Evolutionary conservation across 2,113 vertebrate genomes (phyloP).

Genomic region (Lichenostomus cassidix): DNA sequence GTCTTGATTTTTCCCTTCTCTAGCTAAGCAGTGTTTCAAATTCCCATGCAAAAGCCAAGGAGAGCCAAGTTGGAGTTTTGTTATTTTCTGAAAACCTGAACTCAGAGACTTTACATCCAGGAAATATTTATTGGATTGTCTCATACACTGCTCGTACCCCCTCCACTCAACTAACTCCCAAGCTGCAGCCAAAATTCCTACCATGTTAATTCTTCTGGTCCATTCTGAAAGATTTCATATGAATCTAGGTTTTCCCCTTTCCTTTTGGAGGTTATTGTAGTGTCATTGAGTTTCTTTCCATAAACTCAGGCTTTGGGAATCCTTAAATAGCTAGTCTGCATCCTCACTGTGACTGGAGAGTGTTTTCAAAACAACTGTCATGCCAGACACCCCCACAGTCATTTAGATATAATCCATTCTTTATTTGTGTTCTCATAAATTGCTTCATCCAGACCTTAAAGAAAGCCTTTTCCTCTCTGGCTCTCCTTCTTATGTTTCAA

Average conservation of each 20-base stretch:
- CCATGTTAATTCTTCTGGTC: background rate
- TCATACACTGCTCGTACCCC: background rate
- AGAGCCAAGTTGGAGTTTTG: background rate
- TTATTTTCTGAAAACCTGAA: conserved; percentile 13
- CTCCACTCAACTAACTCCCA: background rate
- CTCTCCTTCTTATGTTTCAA: background rate
- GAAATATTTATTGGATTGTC: background rate
- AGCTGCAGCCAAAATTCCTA: background rate
- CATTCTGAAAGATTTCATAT: background rate
- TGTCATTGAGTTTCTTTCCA: background rate
- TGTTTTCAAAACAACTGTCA: conserved; percentile 11
- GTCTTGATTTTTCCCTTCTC: background rate
- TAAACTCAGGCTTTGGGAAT: background rate
- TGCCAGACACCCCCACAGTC: background rate
- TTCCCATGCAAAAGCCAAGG: background rate
- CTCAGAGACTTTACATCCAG: background rate
- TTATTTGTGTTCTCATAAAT: conserved; percentile 19
- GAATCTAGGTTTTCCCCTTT: background rate
- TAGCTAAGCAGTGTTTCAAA: background rate
- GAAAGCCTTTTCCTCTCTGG: background rate
- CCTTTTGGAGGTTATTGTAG: background rate
- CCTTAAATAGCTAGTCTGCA: background rate
- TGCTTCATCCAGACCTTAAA: background rate
- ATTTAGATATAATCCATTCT: background rate
- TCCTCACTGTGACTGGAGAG: background rate